These are phyloP conservation scores for Onychorhynchus coronatus DNA, from an alignment of 2,113 vertebrate species.

Conservation along the genomic window DNA sequence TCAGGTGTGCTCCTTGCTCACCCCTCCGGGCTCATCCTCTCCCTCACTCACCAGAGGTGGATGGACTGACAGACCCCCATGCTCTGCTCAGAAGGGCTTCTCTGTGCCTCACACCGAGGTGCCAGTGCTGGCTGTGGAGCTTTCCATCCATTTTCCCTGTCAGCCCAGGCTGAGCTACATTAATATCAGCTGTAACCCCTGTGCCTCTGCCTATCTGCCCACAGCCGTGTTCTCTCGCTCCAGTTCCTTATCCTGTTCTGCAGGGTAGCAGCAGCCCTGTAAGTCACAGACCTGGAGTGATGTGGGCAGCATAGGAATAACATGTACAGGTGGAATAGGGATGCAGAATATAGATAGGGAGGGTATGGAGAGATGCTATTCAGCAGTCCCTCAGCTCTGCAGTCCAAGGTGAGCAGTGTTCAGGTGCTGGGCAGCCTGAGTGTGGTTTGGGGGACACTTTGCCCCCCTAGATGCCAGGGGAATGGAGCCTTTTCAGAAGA, in stretches of 20 bases:
- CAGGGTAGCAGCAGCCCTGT: not conserved
- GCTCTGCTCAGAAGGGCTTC: not conserved
- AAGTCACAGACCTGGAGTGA: not conserved
- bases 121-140: not conserved
- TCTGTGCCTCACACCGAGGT: not conserved
- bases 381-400: not conserved
- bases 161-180: not conserved
- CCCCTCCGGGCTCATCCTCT: not conserved
- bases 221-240: not conserved
- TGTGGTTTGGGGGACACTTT: not conserved
- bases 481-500: not conserved
- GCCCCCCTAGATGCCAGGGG: not conserved
- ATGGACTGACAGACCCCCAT: not conserved
- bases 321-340: accelerated
- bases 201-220: not conserved
- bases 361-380: accelerated
- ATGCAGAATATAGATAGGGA: not conserved
- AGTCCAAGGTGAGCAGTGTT: not conserved
- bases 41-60: not conserved
- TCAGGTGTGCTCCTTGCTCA: not conserved
- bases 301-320: not conserved
- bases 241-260: not conserved
- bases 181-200: not conserved
- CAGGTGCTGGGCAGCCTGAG: accelerated
- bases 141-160: not conserved